Conservation (phyloP, 1,140 invertebrate genomes). For the Proales similis region DNA sequence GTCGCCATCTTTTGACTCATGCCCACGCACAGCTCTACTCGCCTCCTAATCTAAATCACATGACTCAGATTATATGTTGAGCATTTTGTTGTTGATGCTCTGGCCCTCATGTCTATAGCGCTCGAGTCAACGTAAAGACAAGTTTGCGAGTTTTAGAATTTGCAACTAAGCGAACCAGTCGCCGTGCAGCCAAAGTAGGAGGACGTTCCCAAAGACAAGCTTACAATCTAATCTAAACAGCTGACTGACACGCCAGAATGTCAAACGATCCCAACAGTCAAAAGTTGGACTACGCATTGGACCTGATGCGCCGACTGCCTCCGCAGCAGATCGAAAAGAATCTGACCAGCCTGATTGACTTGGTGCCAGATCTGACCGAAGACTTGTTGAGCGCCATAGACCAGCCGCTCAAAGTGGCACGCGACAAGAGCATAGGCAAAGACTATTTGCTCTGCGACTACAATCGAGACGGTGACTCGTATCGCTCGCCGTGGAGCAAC, state of each 20-base stretch:
- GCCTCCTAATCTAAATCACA: too few relatives aligned
- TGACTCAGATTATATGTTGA: too few relatives aligned
- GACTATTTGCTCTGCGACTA: slow-evolving; percentile 98
- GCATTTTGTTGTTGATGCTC: too few relatives aligned
- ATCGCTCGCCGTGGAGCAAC: slow-evolving; percentile 98
- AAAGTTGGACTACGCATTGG: slow-evolving; percentile 62
- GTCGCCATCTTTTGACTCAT: too few relatives aligned
- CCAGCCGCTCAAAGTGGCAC: slow-evolving; percentile 91
- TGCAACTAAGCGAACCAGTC: too few relatives aligned
- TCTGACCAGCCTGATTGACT: slow-evolving; percentile 28
- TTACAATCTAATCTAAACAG: too few relatives aligned
- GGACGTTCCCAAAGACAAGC: too few relatives aligned
- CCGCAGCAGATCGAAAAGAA: slow-evolving; percentile 80
- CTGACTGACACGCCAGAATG: slow-evolving; percentile 4
- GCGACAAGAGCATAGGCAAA: slow-evolving; percentile 80
- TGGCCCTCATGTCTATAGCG: too few relatives aligned
- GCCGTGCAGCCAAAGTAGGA: too few relatives aligned
- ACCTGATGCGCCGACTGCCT: slow-evolving; percentile 93
- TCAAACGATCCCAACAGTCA: slow-evolving; percentile 34
- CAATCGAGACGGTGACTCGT: slow-evolving; percentile 97
- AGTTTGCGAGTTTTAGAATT: too few relatives aligned
- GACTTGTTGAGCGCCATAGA: slow-evolving; percentile 94
- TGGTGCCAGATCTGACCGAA: slow-evolving; percentile 83
- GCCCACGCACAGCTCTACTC: too few relatives aligned
- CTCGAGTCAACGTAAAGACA: too few relatives aligned